Base-by-base conservation (phyloP, 2,113 vertebrate species). In the Sinocyclocheilus grahami region DNA sequence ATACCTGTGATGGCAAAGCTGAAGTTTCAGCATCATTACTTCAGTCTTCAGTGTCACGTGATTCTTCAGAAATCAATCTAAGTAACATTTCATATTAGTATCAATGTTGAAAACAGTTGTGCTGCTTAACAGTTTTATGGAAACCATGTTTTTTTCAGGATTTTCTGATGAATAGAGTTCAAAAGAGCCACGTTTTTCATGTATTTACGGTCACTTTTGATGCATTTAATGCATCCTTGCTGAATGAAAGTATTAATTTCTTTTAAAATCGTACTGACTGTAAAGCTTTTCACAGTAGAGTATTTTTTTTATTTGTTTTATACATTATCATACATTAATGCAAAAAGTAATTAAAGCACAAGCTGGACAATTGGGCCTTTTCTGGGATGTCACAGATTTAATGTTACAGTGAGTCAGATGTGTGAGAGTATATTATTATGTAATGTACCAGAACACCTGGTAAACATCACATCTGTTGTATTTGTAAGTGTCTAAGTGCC, bases 401-500 rank as follows among this genome's bases (percentile, higher is more conserved):
- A 16, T 5, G 55, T 53, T 72, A 8, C 24, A 71, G 63, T 67
- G 55, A 42, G 18, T 78, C 24, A 33, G 75, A 65, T 74, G 78
- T 78, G 33, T 78, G 6, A 33, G 30, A 10, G n/a, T 77, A 51
- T 84, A 75, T 69, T 84, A 75, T 69, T 79, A 69, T 53, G n/a
- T 30, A 79, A 79, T 20, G 55, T 63, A 84, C 30, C 53, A 46
- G 63, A 67, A 27, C 1, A 67, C 10, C 48, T 33, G 62, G 55
- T 72, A 69, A 37, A 60, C 27, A 82, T 79, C 37, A 24, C 27
- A 51, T 85, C 3, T 81, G 78, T 88, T 85, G 48, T 24, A 77
- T 67, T 84, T 82, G 27, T 85, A 78, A 78, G 60, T 82, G 51
- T 71, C 51, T 85, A 78, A 85, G 71, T 82, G 62, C 78, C 72